Evolutionary conservation across 2,888 invertebrate genomes (phyloP), one percentile per base, ranked within the genome.

Genomic region (Eumerus sabulonum): DNA sequence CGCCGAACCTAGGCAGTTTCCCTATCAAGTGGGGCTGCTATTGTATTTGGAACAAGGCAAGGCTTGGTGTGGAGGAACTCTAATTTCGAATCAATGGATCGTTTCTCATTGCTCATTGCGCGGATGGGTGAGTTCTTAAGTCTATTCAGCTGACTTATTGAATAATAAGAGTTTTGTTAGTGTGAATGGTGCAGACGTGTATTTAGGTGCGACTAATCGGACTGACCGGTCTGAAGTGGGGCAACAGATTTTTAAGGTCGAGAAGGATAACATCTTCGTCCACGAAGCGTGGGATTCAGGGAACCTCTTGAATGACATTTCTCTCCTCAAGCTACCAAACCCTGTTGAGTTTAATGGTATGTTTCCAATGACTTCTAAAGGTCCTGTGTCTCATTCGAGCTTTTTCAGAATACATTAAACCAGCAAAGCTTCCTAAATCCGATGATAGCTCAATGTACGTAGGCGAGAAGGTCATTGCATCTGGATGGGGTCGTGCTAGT

Each of bases 301-400:
- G 1, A 85, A 84, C 12, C 82, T 89, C 9, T 60, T 73, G 9
- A 88, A 90, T 79, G 90, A 91, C 71, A 87, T 91, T 59, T 90
- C 90, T 2, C 66, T 91, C n/a, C 85, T 91, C 38, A 85, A 85
- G 53, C 82, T 91, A 71, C 87, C 89, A 9, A 70, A 84, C 40
- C 64, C 85, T 9, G 87, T 90, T 19, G 82, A 82, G 16, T 83
- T 89, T 47, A 88, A 86, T 76, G 87, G 90, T 90, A 83, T 81
- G 79, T 66, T 13, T 9, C 12, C 0, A 17, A 1, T n/a, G 7
- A 9, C 44, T 9, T 13, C 3, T n/a, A 11, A 11, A 40, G 11
- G 9, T 11, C 5, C n/a, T 1, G 11, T 40, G 27, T 27, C 7
- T 27, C 3, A 27, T 35, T n/a, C 9, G 1, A 9, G n/a, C 11